Percentiles rank a stretch among this genome's conserved stretches.
phyloP scores from a whole-genome alignment of 2,797 vertebrate genomes.

The Caiman crocodilus region DNA sequence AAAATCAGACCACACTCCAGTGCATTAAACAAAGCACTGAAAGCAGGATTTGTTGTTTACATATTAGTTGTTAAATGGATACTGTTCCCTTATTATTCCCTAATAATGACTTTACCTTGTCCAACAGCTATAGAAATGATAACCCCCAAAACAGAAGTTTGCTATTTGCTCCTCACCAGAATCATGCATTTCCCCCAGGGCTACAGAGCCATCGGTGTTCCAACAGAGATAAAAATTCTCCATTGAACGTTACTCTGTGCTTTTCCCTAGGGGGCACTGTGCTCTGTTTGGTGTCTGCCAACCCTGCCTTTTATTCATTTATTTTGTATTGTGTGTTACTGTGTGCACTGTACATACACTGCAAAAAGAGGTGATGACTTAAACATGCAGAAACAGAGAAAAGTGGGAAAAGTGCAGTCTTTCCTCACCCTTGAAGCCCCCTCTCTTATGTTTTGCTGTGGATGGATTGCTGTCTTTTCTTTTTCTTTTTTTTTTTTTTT shows the following conservation, averaged over 20 bases:
- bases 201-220: not conserved
- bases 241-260: not conserved
- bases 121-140: not conserved
- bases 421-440: not conserved
- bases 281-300: not conserved
- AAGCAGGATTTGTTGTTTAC: conserved; percentile 28
- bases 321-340: not conserved
- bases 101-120: not conserved
- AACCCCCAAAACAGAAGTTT: conserved; percentile 29
- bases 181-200: not conserved
- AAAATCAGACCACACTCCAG: conserved; percentile 22
- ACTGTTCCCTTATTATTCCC: not conserved
- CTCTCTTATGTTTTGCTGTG: not conserved
- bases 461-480: not conserved
- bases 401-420: not conserved
- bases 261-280: not conserved
- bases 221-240: not conserved
- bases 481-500: too few species aligned
- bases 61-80: not conserved
- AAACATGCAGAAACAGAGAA: not conserved
- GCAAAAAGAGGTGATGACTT: not conserved
- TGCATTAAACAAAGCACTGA: conserved; percentile 16
- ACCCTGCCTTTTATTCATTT: not conserved
- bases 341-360: not conserved
- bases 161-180: conserved; percentile 1